Percentiles rank a stretch among this genome's conserved stretches.
phyloP scores from a whole-genome alignment of 35 echinoderm and acorn worm species.

The Ophiothrix spiculata region DNA sequence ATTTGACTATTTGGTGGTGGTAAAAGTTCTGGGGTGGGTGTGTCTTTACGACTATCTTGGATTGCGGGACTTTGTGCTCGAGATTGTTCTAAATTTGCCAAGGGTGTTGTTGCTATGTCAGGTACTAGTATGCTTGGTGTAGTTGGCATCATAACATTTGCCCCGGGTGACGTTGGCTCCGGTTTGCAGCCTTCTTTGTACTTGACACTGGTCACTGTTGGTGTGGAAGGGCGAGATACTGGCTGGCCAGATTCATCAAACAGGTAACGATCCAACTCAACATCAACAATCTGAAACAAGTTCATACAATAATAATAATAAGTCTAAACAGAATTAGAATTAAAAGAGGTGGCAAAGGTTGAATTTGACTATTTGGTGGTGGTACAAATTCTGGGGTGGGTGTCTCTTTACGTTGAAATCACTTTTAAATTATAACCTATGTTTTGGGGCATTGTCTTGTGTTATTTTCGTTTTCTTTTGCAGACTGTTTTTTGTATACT shows the following conservation, averaged over 20 bases:
- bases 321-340: too few relatives aligned
- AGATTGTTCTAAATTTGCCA: neutral
- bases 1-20: neutral
- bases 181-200: constrained; percentile 90
- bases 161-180: constrained; percentile 29
- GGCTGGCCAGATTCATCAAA: constrained; percentile 58
- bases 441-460: too few relatives aligned
- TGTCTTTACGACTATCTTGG: neutral
- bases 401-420: neutral
- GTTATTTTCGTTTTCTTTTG: too few relatives aligned
- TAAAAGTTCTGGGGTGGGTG: neutral
- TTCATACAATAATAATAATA: too few relatives aligned
- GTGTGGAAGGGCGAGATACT: constrained; percentile 72
- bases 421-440: too few relatives aligned
- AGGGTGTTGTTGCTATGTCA: constrained; percentile 8
- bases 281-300: constrained; percentile 82
- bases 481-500: too few relatives aligned
- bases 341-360: neutral
- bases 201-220: constrained; percentile 88
- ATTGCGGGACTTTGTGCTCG: neutral
- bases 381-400: neutral
- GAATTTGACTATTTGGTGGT: neutral
- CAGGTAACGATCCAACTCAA: constrained; percentile 89
- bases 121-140: neutral
- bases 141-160: constrained; percentile 9